Evolutionary conservation across 2,797 vertebrate genomes (phyloP), one percentile per base, ranked within the genome.

Genomic region (Chelon labrosus): DNA sequence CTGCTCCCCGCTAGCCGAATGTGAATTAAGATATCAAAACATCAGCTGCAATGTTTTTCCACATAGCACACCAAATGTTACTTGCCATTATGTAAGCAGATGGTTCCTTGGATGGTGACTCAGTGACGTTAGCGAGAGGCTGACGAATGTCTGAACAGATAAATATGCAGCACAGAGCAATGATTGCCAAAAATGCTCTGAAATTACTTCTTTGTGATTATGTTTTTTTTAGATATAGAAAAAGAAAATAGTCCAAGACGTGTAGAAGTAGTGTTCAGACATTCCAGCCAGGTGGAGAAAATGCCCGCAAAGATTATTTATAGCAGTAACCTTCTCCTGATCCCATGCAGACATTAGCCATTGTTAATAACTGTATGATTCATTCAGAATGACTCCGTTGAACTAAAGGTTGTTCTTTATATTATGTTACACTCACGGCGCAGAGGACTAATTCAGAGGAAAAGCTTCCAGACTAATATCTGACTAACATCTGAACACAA

Each of bases 1-100:
- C 59, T 65, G 37, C 51, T 65, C 3, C 38, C 58, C 71, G 46
- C 56, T 59, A 5, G 51, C 55, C 73, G 69, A 77, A 76, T 72
- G 64, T 57, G 55, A 83, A 80, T 79, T 44, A 66, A 64, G 41
- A 68, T 65, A 77, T 75, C 20, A 77, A 65, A 75, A 64, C 75
- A 61, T 82, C 67, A 53, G 17, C 63, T 51, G 60, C 35, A 51
- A 22, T 58, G 71, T 65, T 73, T 84, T 55, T 75, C 65, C 35
- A 60, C 57, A 53, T 37, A 5, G 20, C 73, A 31, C 1, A 1
- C 35, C 56, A 71, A 73, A 82, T 70, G 71, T 80, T 65, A 54
- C 5, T 58, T 64, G 52, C 51, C 57, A 62, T 79, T 73, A 63
- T 62, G 42, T 60, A 62, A 46, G 58, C 84, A 83, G 63, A 85